Base-by-base conservation (phyloP, 92 coral and sea anemone genomes). In the Desmophyllum pertusum region DNA sequence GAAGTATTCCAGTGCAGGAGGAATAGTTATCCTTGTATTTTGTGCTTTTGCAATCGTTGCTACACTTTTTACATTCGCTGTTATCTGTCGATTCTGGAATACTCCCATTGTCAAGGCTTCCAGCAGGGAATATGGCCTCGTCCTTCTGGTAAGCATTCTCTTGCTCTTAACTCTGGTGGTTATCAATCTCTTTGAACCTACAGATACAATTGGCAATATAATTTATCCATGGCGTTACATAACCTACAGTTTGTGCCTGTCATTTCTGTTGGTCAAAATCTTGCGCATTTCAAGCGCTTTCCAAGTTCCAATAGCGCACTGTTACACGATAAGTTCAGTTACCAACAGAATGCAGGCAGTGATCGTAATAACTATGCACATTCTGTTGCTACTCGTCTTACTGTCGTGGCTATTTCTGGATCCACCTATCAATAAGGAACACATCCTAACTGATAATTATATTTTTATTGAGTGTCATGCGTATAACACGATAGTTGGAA, bases 31-130 rank as follows among this genome's bases (percentile, higher is more conserved):
- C 15, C 69, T 87, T 23, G 77, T 76, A 6, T 36, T 84, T n/a
- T 25, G 33, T 51, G 30, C 80, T 30, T 70, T 75, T 23, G 95
- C 93, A 15, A 73, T 92, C 30, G 66, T 89, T 6, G 43, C 80
- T 53, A 80, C 90, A 10, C 35, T 84, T 1, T 83, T 80, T 43
- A 62, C 86, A 36, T 30, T 86, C 21, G 87, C 76, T 6, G 80
- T 92, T 23, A 79, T 89, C 46, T 64, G 86, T 52, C 86, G 80
- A 73, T 92, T 86, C 86, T 82, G 82, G 65, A 38, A 48, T 6
- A 89, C 93, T 10, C 92, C 93, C 23, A 77, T 92, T 4, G 93
- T 92, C 64, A 92, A 92, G 70, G 93, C 95, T 4, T 89, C 93
- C 70, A 92, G 83, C 77, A 90, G 91, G 41, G 91, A 79, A 36